Conservation (phyloP, 2,888 invertebrate genomes). For the Synanthedon formicaeformis region DNA sequence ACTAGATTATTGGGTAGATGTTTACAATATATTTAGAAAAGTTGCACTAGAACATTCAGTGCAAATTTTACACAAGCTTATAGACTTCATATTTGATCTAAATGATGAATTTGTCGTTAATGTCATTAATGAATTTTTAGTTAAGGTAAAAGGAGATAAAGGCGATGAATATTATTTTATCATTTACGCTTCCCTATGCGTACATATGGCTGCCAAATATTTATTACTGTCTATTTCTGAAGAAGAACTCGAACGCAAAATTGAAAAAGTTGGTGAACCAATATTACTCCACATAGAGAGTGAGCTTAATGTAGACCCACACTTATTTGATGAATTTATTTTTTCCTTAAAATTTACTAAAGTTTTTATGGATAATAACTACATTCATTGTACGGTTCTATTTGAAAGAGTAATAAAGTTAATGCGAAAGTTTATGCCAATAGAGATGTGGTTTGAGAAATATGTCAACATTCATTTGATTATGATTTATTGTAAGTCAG, state of each 20-base stretch:
- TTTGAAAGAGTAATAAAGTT: constrained; percentile 24
- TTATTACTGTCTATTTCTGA: constrained; percentile 24
- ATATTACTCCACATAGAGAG: too few relatives aligned
- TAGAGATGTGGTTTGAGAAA: constrained; percentile 23
- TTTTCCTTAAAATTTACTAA: constrained; percentile 23
- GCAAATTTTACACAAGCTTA: constrained; percentile 17
- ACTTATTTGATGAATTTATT: constrained; percentile 13
- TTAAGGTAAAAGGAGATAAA: constrained; percentile 3
- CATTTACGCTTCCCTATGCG: constrained; percentile 9
- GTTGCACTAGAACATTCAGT: constrained; percentile 10
- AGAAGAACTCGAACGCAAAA: constrained; percentile 16
- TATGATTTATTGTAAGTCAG: constrained; percentile 34
- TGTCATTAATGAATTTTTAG: constrained; percentile 13
- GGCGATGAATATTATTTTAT: neutral
- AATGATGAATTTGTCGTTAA: constrained; percentile 15
- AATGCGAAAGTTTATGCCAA: constrained; percentile 22
- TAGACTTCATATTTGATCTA: constrained; percentile 17
- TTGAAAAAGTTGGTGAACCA: constrained; percentile 18
- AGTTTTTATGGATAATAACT: constrained; percentile 25
- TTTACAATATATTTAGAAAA: constrained; percentile 19
- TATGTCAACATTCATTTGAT: constrained; percentile 29
- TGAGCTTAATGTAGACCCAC: constrained; percentile 15
- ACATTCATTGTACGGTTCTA: constrained; percentile 24
- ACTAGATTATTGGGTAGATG: constrained; percentile 24
- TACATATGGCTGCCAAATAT: constrained; percentile 29